Base-by-base conservation (phyloP, 2,888 invertebrate species). In the Myathropa florea region DNA sequence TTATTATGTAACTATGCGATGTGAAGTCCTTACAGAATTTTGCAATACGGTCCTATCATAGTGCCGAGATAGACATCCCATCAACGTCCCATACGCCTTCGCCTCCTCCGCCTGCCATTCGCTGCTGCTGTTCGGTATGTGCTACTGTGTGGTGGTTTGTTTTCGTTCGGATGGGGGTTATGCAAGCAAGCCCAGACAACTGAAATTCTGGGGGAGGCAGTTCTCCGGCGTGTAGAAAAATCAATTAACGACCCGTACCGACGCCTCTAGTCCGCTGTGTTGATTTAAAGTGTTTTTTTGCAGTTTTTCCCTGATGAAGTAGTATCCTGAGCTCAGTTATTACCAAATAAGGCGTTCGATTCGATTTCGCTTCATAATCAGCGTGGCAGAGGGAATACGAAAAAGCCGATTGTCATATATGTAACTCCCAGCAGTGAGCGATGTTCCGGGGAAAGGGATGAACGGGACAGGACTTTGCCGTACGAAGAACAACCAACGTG, bases 141-240 rank as follows among this genome's bases (percentile, higher is more conserved):
- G 26, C 55, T 59, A 55, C 26, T 64, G 70, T 78, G 39, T 26
- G 24, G 14, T 53, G 21, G 55, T 64, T 71, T 57, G 61, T 84
- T 80, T 75, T 63, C 46, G 68, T 71, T 24, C 72, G 39, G 46
- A 72, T 77, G 65, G 63, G 72, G 36, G 72, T 85, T 85, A 85
- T 85, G 85, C 85, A 85, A 85, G 85, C 68, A 59, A 73, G 10
- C 77, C 77, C 81, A 77, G 77, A 85, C 77, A 68, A 73, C 55
- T 60, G 33, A 67, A 64, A 23, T 60, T 46, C 26, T 28, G 18
- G 57, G 57, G 60, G 53, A 60, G 68, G 60, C 68, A 59, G 65
- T 46, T 23, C 60, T 71, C 63, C 70, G 57, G 77, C 78, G 82
- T 46, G 7, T 46, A 46, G 46, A 85, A 85, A 85, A 85, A 85